Evolutionary conservation across 2,888 invertebrate genomes (phyloP).

Genomic region (Trachelus iudaicus): DNA sequence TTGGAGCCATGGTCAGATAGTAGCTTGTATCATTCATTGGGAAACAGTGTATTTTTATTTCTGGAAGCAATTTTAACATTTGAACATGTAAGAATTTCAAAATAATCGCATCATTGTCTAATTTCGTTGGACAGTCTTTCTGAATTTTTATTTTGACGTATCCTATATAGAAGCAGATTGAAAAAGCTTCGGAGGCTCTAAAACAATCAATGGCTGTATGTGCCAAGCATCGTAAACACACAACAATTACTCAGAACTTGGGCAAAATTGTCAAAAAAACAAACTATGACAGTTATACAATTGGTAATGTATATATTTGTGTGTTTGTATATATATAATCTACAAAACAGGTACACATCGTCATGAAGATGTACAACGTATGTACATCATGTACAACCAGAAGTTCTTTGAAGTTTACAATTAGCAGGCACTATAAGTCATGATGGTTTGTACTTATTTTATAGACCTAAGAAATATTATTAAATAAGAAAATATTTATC

Average conservation of each 20-base stretch:
- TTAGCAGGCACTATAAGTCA: background rate
- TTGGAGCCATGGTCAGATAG: slow-evolving; percentile 84
- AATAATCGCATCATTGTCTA: background rate
- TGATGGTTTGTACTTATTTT: too few species aligned
- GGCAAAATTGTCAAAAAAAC: slow-evolving; percentile 84
- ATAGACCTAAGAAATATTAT: too few species aligned
- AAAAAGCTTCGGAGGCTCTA: slow-evolving; percentile 78
- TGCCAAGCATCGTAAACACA: slow-evolving; percentile 75
- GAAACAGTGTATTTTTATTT: slow-evolving; percentile 88
- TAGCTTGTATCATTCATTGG: slow-evolving; percentile 94
- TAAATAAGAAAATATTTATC: too few species aligned
- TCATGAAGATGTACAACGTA: too few species aligned
- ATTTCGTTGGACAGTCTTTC: background rate
- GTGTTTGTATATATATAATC: too few species aligned
- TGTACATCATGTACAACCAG: too few species aligned
- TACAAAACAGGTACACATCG: too few species aligned
- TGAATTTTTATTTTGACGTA: background rate
- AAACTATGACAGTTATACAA: slow-evolving; percentile 82
- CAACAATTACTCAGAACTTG: slow-evolving; percentile 80
- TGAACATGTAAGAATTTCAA: slow-evolving; percentile 70
- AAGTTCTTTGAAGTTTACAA: background rate
- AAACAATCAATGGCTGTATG: slow-evolving; percentile 85
- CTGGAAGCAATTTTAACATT: slow-evolving; percentile 94
- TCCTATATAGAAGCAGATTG: slow-evolving; percentile 71
- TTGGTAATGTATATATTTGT: slow-evolving; percentile 60